Conservation (phyloP, 64 coral and sea anemone genomes). For the Montipora sp. region DNA sequence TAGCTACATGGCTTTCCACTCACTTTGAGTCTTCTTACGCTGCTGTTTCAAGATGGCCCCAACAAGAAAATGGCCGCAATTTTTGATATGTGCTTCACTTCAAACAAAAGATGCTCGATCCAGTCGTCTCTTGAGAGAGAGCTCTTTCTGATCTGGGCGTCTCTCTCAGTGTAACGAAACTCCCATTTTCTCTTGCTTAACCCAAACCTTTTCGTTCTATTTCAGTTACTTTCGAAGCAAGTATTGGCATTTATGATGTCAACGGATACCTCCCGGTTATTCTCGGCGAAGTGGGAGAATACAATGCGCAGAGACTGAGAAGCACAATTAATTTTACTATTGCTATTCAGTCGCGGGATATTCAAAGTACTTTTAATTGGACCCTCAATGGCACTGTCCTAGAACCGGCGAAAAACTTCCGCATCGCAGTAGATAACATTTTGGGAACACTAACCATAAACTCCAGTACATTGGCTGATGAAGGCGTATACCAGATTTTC, state of each 20-base stretch:
- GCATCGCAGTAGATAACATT: too few species aligned
- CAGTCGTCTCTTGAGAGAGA: too few species aligned
- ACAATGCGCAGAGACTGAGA: not conserved
- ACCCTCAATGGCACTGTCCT: not conserved
- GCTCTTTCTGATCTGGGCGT: too few species aligned
- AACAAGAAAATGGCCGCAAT: too few species aligned
- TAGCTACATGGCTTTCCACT: too few species aligned
- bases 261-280: not conserved
- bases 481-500: constrained; percentile 52
- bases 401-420: not conserved
- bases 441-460: not conserved
- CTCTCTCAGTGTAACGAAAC: too few species aligned
- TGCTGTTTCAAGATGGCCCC: too few species aligned
- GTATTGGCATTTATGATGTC: not conserved
- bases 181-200: not conserved
- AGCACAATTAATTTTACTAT: not conserved
- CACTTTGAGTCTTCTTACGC: too few species aligned
- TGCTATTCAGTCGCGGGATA: not conserved
- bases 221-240: constrained; percentile 12
- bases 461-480: not conserved
- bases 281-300: not conserved
- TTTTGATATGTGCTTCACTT: too few species aligned
- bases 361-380: not conserved
- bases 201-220: not conserved
- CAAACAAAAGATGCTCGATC: too few species aligned